phyloP scores from a whole-genome alignment of 30 jellyfish, hydroid and myxozoan genomes.

The Rhopilema esculentum region DNA sequence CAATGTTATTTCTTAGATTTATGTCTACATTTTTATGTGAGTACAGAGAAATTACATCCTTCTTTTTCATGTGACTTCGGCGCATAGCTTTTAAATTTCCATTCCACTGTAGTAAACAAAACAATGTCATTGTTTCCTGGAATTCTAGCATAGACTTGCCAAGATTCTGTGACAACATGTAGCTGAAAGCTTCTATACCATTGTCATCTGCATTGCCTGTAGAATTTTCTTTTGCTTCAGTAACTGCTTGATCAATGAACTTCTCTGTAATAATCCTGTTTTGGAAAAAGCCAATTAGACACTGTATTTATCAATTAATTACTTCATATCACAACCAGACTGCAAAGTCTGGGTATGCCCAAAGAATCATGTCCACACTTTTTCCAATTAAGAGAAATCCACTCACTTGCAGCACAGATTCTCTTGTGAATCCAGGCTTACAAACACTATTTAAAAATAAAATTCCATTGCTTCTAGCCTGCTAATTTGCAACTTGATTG shows the following conservation, averaged over 20 bases:
- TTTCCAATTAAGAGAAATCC: too few species aligned
- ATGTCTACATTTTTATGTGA: conserved; percentile 42
- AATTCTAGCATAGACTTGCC: conserved; percentile 82
- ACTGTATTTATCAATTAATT: neutral
- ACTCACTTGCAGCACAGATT: too few species aligned
- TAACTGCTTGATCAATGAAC: conserved; percentile 71
- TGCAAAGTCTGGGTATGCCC: too few species aligned
- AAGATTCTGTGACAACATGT: conserved; percentile 65
- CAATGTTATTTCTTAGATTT: conserved; percentile 43
- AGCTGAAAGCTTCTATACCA: conserved; percentile 75
- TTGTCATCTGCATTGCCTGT: conserved; percentile 7
- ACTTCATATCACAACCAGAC: neutral
- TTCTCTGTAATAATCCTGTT: conserved; percentile 70
- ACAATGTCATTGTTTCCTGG: conserved; percentile 76
- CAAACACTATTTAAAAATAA: too few species aligned
- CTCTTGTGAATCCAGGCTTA: too few species aligned
- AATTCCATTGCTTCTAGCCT: too few species aligned
- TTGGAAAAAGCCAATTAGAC: neutral
- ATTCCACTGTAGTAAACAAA: conserved; percentile 75
- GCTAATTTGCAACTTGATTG: too few species aligned
- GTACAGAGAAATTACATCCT: conserved; percentile 60
- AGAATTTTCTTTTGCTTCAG: conserved; percentile 60
- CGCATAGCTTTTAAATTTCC: conserved; percentile 43
- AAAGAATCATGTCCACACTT: too few species aligned
- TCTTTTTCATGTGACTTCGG: conserved; percentile 22